These are phyloP conservation scores for Scomber scombrus DNA, from an alignment of 2,113 vertebrate species.

Conservation along the genomic window DNA sequence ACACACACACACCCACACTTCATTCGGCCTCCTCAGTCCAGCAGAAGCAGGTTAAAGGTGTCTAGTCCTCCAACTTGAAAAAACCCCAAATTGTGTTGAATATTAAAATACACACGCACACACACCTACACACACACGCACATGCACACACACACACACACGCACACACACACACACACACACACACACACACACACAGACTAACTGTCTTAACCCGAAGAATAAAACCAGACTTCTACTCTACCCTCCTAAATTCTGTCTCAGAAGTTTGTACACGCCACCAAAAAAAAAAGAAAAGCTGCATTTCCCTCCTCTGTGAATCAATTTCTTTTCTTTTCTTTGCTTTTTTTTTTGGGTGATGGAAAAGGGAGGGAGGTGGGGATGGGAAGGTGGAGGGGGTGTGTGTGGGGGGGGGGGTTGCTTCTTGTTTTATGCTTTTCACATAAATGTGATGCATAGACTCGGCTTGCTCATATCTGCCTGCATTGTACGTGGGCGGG, in stretches of 20 bases:
- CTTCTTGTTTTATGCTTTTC: constrained; percentile 67
- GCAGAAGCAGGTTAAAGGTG: constrained; percentile 41
- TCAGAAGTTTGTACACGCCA: constrained; percentile 61
- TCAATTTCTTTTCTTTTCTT: constrained; percentile 64
- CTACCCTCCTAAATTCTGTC: constrained; percentile 31
- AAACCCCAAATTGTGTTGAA: too few relatives aligned
- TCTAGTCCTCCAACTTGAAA: constrained; percentile 6
- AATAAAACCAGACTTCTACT: background rate
- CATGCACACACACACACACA: background rate
- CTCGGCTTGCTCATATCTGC: constrained; percentile 70
- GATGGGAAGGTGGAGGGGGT: constrained; percentile 1
- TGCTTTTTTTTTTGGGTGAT: constrained; percentile 46
- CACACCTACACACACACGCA: too few relatives aligned
- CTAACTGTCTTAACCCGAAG: background rate
- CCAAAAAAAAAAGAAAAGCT: constrained; percentile 23
- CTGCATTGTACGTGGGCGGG: constrained; percentile 73
- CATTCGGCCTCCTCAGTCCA: constrained; percentile 26
- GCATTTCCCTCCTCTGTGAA: constrained; percentile 53
- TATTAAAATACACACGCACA: background rate
- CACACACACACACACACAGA: background rate
- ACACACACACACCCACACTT: constrained; percentile 4
- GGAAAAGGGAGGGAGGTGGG: background rate
- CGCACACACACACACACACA: background rate
- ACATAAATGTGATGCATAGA: constrained; percentile 75
- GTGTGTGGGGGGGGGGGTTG: background rate